A percentile compares a stretch with the other conserved stretches of the same genome.
phyloP scores from a whole-genome alignment of 2,113 vertebrate species.

The Anhinga anhinga region DNA sequence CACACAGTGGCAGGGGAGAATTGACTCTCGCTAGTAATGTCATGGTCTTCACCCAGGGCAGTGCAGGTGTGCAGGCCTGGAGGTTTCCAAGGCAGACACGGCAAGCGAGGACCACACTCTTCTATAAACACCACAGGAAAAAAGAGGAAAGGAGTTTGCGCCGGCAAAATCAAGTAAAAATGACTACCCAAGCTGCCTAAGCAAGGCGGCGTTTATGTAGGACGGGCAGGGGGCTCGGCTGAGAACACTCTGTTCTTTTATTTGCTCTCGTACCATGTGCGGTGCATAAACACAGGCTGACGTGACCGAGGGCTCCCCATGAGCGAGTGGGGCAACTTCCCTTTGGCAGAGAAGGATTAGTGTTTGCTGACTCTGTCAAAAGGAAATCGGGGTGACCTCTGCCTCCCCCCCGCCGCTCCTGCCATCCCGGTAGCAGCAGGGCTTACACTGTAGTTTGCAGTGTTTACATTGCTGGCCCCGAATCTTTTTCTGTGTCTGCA shows the following conservation, averaged over 20 bases:
- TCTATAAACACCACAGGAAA: neutral
- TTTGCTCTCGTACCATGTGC: neutral
- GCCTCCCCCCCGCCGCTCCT: neutral
- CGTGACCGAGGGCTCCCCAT: neutral
- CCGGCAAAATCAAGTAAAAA: slow-evolving; percentile 32
- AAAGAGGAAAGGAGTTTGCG: neutral
- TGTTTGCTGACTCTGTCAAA: neutral
- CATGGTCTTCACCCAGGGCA: neutral
- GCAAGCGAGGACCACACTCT: neutral
- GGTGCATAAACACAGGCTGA: neutral
- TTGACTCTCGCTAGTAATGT: rapidly evolving
- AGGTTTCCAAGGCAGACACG: neutral
- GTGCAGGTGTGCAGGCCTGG: neutral
- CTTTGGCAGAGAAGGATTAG: neutral
- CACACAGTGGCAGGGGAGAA: rapidly evolving
- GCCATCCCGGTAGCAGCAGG: neutral
- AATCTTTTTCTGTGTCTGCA: neutral
- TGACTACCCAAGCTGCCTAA: neutral
- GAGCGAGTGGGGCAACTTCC: rapidly evolving
- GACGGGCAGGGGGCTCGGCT: neutral
- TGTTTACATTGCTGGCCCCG: neutral
- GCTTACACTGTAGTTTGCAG: neutral
- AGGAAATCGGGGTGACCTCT: neutral
- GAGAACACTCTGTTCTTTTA: slow-evolving; percentile 37
- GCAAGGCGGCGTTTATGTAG: neutral